Conservation (phyloP, 1,140 invertebrate species). For the Drosophila kepulauana region DNA sequence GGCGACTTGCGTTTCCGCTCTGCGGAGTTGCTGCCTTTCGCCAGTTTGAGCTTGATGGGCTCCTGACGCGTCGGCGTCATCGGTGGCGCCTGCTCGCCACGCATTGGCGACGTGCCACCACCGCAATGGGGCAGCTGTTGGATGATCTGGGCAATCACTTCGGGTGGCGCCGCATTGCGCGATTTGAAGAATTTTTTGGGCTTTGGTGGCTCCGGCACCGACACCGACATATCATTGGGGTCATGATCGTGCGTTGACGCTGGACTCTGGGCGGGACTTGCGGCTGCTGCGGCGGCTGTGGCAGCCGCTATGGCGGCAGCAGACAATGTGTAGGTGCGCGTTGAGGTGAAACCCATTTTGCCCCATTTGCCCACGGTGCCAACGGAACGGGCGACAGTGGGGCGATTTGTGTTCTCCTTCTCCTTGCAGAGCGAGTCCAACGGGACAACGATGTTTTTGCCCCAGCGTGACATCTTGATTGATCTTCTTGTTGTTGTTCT, state of each 20-base stretch:
- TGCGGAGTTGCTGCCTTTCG: constrained; percentile 85
- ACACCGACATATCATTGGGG: constrained; percentile 85
- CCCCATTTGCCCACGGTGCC: constrained; percentile 97
- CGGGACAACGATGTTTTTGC: constrained; percentile 87
- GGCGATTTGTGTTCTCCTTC: constrained; percentile 94
- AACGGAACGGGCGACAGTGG: constrained; percentile 93
- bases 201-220: constrained; percentile 87
- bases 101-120: constrained; percentile 84
- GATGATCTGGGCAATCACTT: constrained; percentile 86
- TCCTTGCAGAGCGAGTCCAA: constrained; percentile 87
- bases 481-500: constrained; percentile 19
- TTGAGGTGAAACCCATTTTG: constrained; percentile 96
- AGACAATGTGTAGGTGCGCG: constrained; percentile 87
- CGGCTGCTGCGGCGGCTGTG: constrained; percentile 78
- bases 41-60: constrained; percentile 75
- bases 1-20: constrained; percentile 83
- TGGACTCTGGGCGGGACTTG: constrained; percentile 87
- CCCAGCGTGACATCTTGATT: constrained; percentile 87
- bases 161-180: constrained; percentile 88
- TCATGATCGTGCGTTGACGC: constrained; percentile 86
- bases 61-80: constrained; percentile 55
- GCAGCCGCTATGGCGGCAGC: constrained; percentile 82
- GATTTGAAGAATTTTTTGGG: constrained; percentile 97
- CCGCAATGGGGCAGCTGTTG: constrained; percentile 86
- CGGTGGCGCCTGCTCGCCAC: constrained; percentile 57